Evolutionary conservation across 2,113 vertebrate species (phyloP).

Genomic region (Peucedramus taeniatus): DNA sequence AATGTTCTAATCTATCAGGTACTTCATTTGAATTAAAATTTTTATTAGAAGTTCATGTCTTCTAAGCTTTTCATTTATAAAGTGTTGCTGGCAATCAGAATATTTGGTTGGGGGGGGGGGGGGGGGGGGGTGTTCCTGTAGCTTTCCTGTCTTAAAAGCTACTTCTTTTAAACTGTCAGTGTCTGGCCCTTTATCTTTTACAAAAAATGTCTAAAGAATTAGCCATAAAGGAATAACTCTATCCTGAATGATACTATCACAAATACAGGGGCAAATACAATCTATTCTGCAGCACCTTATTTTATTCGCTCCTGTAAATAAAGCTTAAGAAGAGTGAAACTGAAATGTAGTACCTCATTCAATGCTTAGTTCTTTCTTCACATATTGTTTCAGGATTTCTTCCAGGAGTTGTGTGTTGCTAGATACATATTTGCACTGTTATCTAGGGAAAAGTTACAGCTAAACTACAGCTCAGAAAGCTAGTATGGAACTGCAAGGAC

Average conservation of each 20-base stretch:
- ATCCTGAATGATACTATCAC: not conserved
- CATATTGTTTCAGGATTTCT: not conserved
- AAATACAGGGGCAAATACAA: not conserved
- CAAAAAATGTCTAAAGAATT: not conserved
- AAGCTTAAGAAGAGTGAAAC: not conserved
- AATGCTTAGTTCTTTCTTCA: not conserved
- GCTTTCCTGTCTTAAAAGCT: not conserved
- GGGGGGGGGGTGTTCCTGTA: not conserved
- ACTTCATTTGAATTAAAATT: not conserved
- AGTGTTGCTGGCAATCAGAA: not conserved
- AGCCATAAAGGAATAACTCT: not conserved
- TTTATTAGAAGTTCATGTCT: not conserved
- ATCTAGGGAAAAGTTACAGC: not conserved
- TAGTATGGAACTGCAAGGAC: not conserved
- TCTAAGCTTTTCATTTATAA: not conserved
- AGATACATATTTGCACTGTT: not conserved
- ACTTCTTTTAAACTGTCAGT: not conserved
- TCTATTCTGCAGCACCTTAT: not conserved
- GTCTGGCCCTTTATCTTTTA: not conserved
- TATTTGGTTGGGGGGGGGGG: not conserved
- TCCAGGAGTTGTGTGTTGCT: not conserved
- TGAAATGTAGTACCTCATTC: not conserved
- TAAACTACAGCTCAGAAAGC: not conserved
- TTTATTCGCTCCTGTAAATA: not conserved
- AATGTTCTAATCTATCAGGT: not conserved